Evolutionary conservation across 2,113 vertebrate species (phyloP).

Genomic region (Saiga tatarica): DNA sequence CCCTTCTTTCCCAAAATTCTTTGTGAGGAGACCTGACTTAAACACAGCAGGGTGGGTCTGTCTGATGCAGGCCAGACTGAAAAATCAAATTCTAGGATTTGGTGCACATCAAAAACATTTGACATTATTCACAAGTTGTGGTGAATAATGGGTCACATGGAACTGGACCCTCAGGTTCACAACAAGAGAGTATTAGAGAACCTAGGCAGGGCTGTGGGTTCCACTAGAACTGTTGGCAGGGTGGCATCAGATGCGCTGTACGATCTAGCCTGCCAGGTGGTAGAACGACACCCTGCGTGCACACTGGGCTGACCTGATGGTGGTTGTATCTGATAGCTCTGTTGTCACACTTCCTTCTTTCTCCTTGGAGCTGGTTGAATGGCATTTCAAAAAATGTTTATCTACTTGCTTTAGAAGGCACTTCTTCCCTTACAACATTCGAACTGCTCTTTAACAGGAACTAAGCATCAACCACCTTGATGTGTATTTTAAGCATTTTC

Average conservation of each 20-base stretch:
- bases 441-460: neutral
- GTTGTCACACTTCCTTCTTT: neutral
- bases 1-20: neutral
- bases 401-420: neutral
- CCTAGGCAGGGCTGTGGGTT: neutral
- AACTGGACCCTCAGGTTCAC: neutral
- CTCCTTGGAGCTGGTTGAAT: neutral
- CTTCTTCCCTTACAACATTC: neutral
- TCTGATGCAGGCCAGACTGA: neutral
- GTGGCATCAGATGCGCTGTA: fast-evolving
- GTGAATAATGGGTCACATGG: neutral
- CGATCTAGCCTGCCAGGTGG: too few relatives aligned
- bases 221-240: neutral
- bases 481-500: neutral
- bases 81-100: neutral
- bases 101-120: neutral
- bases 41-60: neutral
- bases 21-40: neutral
- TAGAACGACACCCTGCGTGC: fast-evolving
- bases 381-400: neutral
- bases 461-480: neutral
- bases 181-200: neutral
- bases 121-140: neutral
- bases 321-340: fast-evolving
- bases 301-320: fast-evolving